Percentiles rank a stretch among this genome's conserved stretches.
Conservation (phyloP, 1,140 invertebrate species). For the Trachelipus rathkii region DNA sequence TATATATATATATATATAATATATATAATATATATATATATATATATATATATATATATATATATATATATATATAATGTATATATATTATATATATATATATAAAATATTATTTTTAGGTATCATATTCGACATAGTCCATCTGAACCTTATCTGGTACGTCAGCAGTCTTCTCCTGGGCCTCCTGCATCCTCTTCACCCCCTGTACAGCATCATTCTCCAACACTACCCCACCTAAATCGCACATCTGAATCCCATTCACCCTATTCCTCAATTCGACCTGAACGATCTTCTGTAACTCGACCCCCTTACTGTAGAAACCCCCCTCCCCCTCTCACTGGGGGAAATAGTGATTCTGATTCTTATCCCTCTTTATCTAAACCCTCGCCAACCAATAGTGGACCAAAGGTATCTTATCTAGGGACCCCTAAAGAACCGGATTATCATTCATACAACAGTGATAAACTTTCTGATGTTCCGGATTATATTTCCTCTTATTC, state of each 20-base stretch:
- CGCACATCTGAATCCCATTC: not conserved
- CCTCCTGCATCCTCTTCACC: constrained; percentile 25
- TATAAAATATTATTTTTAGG: constrained; percentile 31
- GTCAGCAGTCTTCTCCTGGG: constrained; percentile 19
- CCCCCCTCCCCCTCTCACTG: constrained; percentile 23
- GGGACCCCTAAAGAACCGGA: constrained; percentile 40
- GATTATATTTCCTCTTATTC: constrained; percentile 30
- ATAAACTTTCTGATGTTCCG: constrained; percentile 18
- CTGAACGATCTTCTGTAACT: not conserved
- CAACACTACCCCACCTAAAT: constrained; percentile 46
- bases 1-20: too few species aligned
- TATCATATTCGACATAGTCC: constrained; percentile 56
- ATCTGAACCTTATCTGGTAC: constrained; percentile 56
- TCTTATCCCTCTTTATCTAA: constrained; percentile 28
- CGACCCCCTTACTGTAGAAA: constrained; percentile 3
- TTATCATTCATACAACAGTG: constrained; percentile 21
- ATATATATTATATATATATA: not conserved
- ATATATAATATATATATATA: too few species aligned
- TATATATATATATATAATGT: too few species aligned
- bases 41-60: too few species aligned
- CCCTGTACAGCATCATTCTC: constrained; percentile 50
- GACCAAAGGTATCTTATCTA: constrained; percentile 40
- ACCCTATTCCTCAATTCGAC: not conserved
- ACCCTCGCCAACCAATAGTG: constrained; percentile 4
- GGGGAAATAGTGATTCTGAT: constrained; percentile 12